Percentiles rank a stretch among this genome's conserved stretches.
These are phyloP conservation scores for Lycaon pictus DNA, from an alignment of 2,113 vertebrate species.

Conservation along the genomic window DNA sequence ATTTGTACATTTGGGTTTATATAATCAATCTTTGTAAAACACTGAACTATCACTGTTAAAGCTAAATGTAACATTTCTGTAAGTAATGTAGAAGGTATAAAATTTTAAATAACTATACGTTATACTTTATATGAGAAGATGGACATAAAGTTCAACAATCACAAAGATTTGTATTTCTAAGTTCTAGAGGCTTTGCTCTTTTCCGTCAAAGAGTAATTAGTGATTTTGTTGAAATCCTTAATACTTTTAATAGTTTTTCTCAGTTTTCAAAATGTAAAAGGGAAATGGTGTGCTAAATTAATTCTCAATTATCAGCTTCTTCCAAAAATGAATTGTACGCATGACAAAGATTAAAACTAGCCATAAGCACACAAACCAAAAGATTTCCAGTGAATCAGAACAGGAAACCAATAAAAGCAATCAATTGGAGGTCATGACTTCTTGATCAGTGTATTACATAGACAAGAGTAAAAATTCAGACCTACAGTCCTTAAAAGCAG, in stretches of 20 bases:
- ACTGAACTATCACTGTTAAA: conserved; percentile 20
- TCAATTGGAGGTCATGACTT: conserved; percentile 89
- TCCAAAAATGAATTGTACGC: conserved; percentile 80
- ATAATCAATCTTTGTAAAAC: conserved; percentile 71
- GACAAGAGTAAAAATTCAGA: conserved; percentile 80
- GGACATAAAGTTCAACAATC: conserved; percentile 22
- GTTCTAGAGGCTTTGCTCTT: conserved; percentile 36
- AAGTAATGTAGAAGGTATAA: conserved; percentile 1
- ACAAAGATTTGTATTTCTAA: conserved; percentile 56
- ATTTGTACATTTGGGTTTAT: conserved; percentile 71
- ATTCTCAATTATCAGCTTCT: conserved; percentile 74
- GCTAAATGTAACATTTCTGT: conserved; percentile 41
- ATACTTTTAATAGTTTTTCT: conserved; percentile 67
- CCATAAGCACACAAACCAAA: conserved; percentile 83
- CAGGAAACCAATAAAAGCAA: conserved; percentile 89
- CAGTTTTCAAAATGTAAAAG: conserved; percentile 73
- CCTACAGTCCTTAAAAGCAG: conserved; percentile 80
- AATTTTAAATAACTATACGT: neutral
- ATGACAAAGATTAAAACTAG: conserved; percentile 88
- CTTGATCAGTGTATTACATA: conserved; percentile 84
- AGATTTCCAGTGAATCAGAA: conserved; percentile 91
- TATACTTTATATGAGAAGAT: conserved; percentile 20
- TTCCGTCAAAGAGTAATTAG: neutral
- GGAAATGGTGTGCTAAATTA: conserved; percentile 68
- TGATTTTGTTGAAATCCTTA: conserved; percentile 45